These are phyloP conservation scores for Hetaerina americana DNA, from an alignment of 1,140 invertebrate species.

Conservation along the genomic window DNA sequence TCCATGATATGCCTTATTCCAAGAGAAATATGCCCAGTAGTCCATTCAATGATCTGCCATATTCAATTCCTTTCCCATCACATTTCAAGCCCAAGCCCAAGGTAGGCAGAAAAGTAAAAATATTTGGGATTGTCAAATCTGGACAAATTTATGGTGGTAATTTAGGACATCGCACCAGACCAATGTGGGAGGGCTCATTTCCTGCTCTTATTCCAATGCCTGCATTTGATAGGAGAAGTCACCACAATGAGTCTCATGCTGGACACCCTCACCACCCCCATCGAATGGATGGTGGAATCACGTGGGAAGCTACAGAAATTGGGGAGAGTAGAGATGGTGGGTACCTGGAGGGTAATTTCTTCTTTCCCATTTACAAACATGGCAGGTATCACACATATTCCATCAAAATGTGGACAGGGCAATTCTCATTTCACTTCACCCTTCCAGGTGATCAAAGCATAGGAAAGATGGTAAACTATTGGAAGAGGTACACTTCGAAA, in stretches of 20 bases:
- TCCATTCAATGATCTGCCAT: neutral
- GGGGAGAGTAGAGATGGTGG: neutral
- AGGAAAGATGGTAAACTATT: neutral
- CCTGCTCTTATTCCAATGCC: neutral
- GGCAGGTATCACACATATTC: neutral
- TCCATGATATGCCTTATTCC: neutral
- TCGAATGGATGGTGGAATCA: neutral
- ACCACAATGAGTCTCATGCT: neutral
- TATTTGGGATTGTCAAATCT: neutral
- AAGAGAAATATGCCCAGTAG: neutral
- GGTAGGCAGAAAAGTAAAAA: neutral
- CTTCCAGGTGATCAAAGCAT: neutral
- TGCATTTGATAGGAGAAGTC: neutral
- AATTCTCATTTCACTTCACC: neutral
- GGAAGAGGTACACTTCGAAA: neutral
- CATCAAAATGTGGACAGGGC: neutral
- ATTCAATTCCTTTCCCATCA: neutral
- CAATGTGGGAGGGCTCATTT: conserved; percentile 1
- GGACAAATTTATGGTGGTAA: neutral
- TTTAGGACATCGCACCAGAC: neutral
- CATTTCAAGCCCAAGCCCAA: neutral
- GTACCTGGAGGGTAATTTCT: neutral
- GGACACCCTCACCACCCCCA: neutral
- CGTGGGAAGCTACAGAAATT: neutral
- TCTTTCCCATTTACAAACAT: neutral